Evolutionary conservation across 2,113 vertebrate genomes (phyloP).

Genomic region (Sapajus apella): DNA sequence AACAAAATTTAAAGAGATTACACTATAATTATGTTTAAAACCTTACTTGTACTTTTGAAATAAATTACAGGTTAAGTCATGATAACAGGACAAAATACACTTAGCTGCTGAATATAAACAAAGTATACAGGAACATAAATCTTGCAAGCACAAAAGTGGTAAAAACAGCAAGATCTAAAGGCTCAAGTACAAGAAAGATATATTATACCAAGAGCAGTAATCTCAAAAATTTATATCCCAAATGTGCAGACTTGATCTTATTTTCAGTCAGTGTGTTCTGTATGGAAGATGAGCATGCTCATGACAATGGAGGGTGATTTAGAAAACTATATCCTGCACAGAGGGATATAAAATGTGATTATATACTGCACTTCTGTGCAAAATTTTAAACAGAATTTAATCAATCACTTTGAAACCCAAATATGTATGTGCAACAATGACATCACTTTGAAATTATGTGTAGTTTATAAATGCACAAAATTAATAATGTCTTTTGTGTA

Average conservation of each 20-base stretch:
- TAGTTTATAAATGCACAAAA: slow-evolving; percentile 59
- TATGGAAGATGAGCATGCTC: slow-evolving; percentile 43
- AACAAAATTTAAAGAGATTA: not conserved
- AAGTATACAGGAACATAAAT: slow-evolving; percentile 56
- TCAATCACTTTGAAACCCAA: slow-evolving; percentile 59
- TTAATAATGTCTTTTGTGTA: slow-evolving; percentile 60
- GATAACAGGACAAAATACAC: not conserved
- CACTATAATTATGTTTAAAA: slow-evolving; percentile 11
- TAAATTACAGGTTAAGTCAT: not conserved
- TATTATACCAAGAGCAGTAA: slow-evolving; percentile 49
- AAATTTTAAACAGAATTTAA: slow-evolving; percentile 58
- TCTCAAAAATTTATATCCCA: slow-evolving; percentile 63
- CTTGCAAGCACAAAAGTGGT: slow-evolving; percentile 38
- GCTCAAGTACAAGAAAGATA: slow-evolving; percentile 56
- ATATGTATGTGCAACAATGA: slow-evolving; percentile 7
- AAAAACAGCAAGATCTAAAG: slow-evolving; percentile 67
- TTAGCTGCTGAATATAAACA: slow-evolving; percentile 48
- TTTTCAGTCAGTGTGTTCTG: slow-evolving; percentile 50
- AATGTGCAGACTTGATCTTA: slow-evolving; percentile 52
- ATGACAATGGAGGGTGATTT: slow-evolving; percentile 58
- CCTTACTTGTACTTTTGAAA: not conserved
- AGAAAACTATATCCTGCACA: slow-evolving; percentile 50
- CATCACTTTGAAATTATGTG: slow-evolving; percentile 9
- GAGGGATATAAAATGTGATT: slow-evolving; percentile 55
- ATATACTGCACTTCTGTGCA: not conserved